A percentile compares a stretch with the other conserved stretches of the same genome.
phyloP scores from a whole-genome alignment of 2,888 invertebrate species.

The Emmelina monodactyla region DNA sequence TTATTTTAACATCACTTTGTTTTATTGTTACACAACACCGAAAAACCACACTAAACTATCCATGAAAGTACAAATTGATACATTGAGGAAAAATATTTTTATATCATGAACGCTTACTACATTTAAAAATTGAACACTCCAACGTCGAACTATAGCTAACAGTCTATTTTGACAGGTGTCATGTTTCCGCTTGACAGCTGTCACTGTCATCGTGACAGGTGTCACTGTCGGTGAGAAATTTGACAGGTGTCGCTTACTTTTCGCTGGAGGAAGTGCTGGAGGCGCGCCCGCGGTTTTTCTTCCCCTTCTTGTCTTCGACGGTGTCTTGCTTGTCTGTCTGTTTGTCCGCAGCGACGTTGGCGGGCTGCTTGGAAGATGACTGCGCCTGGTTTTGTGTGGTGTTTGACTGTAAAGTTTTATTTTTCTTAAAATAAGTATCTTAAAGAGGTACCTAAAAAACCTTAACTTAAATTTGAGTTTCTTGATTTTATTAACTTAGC shows the following conservation, averaged over 20 bases:
- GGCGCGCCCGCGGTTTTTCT: constrained; percentile 45
- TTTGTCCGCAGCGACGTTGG: constrained; percentile 5
- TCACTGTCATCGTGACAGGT: no score
- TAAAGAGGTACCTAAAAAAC: not conserved
- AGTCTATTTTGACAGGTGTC: no score
- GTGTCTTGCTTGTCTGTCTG: constrained; percentile 29
- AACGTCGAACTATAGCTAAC: no score
- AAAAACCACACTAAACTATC: constrained; percentile 24
- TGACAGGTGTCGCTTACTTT: constrained; percentile 39
- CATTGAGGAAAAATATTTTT: no score
- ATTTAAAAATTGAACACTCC: no score
- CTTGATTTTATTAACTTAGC: no score
- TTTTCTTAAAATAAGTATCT: not conserved
- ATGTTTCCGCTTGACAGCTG: no score
- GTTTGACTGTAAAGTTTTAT: constrained; percentile 22
- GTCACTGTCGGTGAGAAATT: no score
- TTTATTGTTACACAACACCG: constrained; percentile 31
- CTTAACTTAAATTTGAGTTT: no score
- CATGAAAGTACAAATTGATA: not conserved
- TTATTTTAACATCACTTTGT: constrained; percentile 16
- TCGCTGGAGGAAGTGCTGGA: constrained; percentile 55
- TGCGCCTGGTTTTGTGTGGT: constrained; percentile 27
- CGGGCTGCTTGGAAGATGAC: constrained; percentile 12
- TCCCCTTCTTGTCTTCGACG: constrained; percentile 36
- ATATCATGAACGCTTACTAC: no score